Evolutionary conservation across 2,113 vertebrate species (phyloP).

Genomic region (Oryctolagus cuniculus): mOryCun1.1 NC_091438.1:79239501-79240000

Average conservation of each 20-base stretch:
- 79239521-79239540: slow-evolving; percentile 36
- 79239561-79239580: slow-evolving; percentile 55
- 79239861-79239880: slow-evolving; percentile 50
- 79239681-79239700: slow-evolving; percentile 98
- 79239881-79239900: background rate
- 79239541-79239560: slow-evolving; percentile 54
- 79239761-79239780: slow-evolving; percentile 97
- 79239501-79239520: slow-evolving; percentile 9
- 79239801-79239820: slow-evolving; percentile 88
- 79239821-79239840: slow-evolving; percentile 26
- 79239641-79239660: slow-evolving; percentile 98
- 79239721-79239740: slow-evolving; percentile 84
- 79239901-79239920: too few species aligned
- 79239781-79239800: slow-evolving; percentile 97
- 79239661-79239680: slow-evolving; percentile 95
- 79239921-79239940: background rate
- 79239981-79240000: background rate
- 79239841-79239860: slow-evolving; percentile 47
- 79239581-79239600: slow-evolving; percentile 61
- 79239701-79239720: slow-evolving; percentile 95
- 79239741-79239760: slow-evolving; percentile 86
- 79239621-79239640: slow-evolving; percentile 66
- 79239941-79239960: slow-evolving; percentile 49
- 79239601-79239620: slow-evolving; percentile 64
- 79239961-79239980: background rate